Evolutionary conservation across 2,888 invertebrate genomes (phyloP), one percentile per base, ranked within the genome.

Genomic region (Drosophila buzzatii): DNA sequence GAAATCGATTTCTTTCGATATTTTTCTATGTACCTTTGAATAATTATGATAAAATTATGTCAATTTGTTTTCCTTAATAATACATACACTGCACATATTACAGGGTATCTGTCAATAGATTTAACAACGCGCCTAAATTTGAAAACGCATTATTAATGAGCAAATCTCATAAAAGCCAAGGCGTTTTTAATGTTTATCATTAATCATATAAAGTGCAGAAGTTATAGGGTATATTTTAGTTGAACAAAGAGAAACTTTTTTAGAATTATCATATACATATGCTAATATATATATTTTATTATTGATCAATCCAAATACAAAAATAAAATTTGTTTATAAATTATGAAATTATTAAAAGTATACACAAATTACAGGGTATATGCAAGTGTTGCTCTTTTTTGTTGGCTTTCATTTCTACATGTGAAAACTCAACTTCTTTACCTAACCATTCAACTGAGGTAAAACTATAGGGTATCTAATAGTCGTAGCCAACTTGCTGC

Each of bases 381-480:
- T 51, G 1, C 1, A 14, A 8, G 33, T 33, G 1, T 1, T 3
- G 18, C 16, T 14, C 1, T n/a, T 2, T 5, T 23, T 0, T 23
- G 9, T 3, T 7, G 14, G 4, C 23, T 23, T 23, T 23, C 23
- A 23, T 23, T 23, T 23, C 1, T 23, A 2, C 23, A 23, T 23
- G 23, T 23, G 23, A 23, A 23, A 23, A 23, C 4, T 23, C 23
- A 23, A 23, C 3, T 23, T 23, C 2, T 23, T 23, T 2, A 23
- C 23, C 3, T 23, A 4, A 0, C 4, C n/a, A n/a, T 31, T 0
- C 9, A 3, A 18, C 12, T 33, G 12, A 7, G 1, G 6, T n/a
- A 27, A n/a, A 4, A 4, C 52, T 62, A 44, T 52, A 72, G 75
- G 58, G 70, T 70, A 75, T 59, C 2, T 59, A 1, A 0, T 14